phyloP scores from a whole-genome alignment of 2,113 vertebrate species.

The Heterochromis multidens region DNA sequence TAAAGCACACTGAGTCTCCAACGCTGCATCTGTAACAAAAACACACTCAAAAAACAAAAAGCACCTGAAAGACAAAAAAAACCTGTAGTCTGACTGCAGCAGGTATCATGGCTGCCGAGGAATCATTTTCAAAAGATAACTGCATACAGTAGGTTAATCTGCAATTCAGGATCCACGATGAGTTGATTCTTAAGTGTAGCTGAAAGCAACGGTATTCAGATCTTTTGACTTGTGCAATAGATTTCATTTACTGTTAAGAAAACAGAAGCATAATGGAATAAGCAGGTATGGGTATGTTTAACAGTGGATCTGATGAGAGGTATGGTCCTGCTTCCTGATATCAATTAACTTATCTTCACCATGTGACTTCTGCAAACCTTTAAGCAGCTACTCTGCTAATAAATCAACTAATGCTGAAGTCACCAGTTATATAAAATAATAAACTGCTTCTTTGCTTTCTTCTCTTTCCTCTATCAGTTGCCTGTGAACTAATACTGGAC shows the following conservation, averaged over 20 bases:
- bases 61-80: too few species aligned
- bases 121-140: too few species aligned
- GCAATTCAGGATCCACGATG: too few species aligned
- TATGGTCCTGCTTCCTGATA: too few species aligned
- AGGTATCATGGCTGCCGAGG: too few species aligned
- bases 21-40: too few species aligned
- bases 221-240: background rate
- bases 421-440: background rate
- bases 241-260: background rate
- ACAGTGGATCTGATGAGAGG: background rate
- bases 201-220: background rate
- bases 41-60: too few species aligned
- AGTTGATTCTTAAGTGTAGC: too few species aligned
- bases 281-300: background rate
- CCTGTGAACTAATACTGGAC: background rate
- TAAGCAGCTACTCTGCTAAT: background rate
- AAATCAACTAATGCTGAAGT: background rate
- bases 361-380: background rate
- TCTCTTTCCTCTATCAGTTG: background rate
- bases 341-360: background rate
- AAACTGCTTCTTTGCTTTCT: background rate
- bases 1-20: too few species aligned
- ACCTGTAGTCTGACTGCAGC: too few species aligned
- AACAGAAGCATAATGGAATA: background rate
- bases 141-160: too few species aligned